phyloP scores from a whole-genome alignment of 2,888 invertebrate genomes.

The Peribatodes rhomboidaria region DNA sequence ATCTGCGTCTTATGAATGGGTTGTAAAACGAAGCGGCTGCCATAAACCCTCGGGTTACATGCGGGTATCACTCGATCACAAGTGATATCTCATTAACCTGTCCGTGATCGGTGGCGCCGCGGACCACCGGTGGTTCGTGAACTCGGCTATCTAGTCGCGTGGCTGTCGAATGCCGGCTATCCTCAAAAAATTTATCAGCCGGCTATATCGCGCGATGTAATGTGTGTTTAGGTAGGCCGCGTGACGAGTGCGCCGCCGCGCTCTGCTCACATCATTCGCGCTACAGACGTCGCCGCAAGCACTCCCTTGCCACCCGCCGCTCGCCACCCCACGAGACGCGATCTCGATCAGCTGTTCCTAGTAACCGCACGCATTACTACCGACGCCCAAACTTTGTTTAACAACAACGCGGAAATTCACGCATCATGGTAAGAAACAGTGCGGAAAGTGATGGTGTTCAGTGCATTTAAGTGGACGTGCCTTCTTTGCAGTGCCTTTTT shows the following conservation, averaged over 20 bases:
- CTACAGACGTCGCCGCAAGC: constrained; percentile 73
- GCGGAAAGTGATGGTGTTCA: constrained; percentile 70
- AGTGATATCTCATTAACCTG: constrained; percentile 64
- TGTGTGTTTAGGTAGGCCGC: constrained; percentile 72
- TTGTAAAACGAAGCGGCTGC: constrained; percentile 50
- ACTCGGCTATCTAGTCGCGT: constrained; percentile 72
- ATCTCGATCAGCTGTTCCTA: constrained; percentile 77
- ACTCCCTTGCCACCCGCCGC: constrained; percentile 61
- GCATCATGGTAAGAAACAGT: constrained; percentile 80
- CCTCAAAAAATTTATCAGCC: constrained; percentile 75
- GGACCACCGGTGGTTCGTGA: constrained; percentile 64
- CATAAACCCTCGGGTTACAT: constrained; percentile 50
- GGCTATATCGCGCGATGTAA: constrained; percentile 68
- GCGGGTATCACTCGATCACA: constrained; percentile 63
- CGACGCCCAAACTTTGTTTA: constrained; percentile 59
- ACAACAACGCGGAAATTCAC: constrained; percentile 58
- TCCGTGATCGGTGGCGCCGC: constrained; percentile 65
- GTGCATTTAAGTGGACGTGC: constrained; percentile 67
- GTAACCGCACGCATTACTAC: constrained; percentile 56
- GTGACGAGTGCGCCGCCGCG: constrained; percentile 80
- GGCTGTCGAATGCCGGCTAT: constrained; percentile 74
- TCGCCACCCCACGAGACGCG: constrained; percentile 64
- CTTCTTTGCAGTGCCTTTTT: constrained; percentile 58
- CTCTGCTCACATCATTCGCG: constrained; percentile 78
- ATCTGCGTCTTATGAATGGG: constrained; percentile 48